Percentiles rank a stretch among this genome's conserved stretches.
phyloP scores from a whole-genome alignment of 2,888 invertebrate species.

The Drosophila buzzatii region DNA sequence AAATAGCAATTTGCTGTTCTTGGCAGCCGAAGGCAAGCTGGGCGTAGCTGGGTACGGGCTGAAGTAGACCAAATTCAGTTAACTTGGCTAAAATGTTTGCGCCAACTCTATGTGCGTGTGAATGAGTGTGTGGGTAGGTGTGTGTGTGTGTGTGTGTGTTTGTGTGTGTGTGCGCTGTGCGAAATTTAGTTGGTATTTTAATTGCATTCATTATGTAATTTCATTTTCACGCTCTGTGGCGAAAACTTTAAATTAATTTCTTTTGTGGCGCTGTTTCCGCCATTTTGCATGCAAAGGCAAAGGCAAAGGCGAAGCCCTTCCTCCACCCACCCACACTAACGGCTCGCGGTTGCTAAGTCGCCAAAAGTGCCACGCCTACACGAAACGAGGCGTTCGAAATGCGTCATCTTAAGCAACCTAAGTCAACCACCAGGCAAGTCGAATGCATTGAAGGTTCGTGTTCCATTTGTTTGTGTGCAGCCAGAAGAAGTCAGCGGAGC shows the following conservation, averaged over 20 bases:
- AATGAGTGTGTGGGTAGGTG: not conserved
- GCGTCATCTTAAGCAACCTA: slow-evolving; percentile 48
- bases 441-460: slow-evolving; percentile 57
- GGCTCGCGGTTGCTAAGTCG: slow-evolving; percentile 42
- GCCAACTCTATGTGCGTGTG: slow-evolving; percentile 15
- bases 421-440: slow-evolving; percentile 15
- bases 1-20: slow-evolving; percentile 81
- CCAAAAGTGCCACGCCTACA: slow-evolving; percentile 45
- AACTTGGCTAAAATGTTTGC: slow-evolving; percentile 69
- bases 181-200: slow-evolving; percentile 68
- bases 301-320: slow-evolving; percentile 13
- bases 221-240: slow-evolving; percentile 74
- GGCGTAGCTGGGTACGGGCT: not conserved
- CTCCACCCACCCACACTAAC: slow-evolving; percentile 19
- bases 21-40: slow-evolving; percentile 22
- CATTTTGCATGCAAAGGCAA: slow-evolving; percentile 60
- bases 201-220: slow-evolving; percentile 81
- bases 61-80: slow-evolving; percentile 41
- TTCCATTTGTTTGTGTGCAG: slow-evolving; percentile 67
- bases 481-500: slow-evolving; percentile 74
- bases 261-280: slow-evolving; percentile 73
- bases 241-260: slow-evolving; percentile 78
- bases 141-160: slow-evolving; percentile 5
- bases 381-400: slow-evolving; percentile 24
- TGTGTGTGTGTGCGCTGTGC: slow-evolving; percentile 22